Percentiles rank a stretch among this genome's conserved stretches.
These are phyloP conservation scores for Brachionus calyciflorus DNA, from an alignment of 1,140 invertebrate genomes.

Conservation along the genomic window DNA sequence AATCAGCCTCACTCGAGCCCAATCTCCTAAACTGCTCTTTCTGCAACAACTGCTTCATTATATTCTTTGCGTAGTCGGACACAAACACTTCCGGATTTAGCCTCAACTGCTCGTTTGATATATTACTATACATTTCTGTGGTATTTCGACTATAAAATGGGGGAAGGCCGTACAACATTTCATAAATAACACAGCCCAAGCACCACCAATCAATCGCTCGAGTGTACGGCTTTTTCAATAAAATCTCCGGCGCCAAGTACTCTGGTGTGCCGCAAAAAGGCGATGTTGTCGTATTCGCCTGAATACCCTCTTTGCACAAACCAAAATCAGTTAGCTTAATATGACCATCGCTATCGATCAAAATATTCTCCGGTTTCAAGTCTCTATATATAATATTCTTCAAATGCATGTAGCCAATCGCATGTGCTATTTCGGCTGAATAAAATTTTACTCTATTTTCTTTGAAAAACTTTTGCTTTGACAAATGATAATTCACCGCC, in stretches of 20 bases:
- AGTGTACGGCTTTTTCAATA: slow-evolving; percentile 66
- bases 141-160: too few species aligned
- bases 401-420: slow-evolving; percentile 98
- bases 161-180: slow-evolving; percentile 70
- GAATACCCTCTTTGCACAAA: slow-evolving; percentile 69
- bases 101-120: too few species aligned
- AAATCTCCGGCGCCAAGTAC: slow-evolving; percentile 68
- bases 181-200: slow-evolving; percentile 70
- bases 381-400: slow-evolving; percentile 98
- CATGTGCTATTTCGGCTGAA: slow-evolving; percentile 97
- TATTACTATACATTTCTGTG: too few species aligned
- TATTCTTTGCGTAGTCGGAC: too few species aligned
- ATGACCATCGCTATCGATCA: slow-evolving; percentile 91
- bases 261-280: slow-evolving; percentile 72
- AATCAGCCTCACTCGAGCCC: too few species aligned
- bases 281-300: slow-evolving; percentile 61
- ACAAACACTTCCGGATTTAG: too few species aligned
- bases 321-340: slow-evolving; percentile 72
- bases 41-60: too few species aligned
- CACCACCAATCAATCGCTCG: slow-evolving; percentile 73
- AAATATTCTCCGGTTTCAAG: slow-evolving; percentile 96
- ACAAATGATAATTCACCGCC: slow-evolving; percentile 84
- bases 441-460: slow-evolving; percentile 98
- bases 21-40: too few species aligned
- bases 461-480: slow-evolving; percentile 64